phyloP scores from a whole-genome alignment of 2,113 vertebrate genomes.

The Ptilorrhoa leucosticta region DNA sequence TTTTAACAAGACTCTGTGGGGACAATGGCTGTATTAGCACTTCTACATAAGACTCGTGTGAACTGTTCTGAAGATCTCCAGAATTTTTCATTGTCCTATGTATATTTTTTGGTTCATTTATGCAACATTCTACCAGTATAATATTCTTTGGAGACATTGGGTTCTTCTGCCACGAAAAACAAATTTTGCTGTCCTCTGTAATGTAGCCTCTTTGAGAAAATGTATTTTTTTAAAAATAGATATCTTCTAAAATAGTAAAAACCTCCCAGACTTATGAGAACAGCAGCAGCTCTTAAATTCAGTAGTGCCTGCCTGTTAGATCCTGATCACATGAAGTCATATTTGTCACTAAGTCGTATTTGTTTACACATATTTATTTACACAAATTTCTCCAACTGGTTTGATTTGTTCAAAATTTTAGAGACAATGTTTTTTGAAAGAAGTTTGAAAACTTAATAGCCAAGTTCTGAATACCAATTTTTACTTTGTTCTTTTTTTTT shows the following conservation, averaged over 20 bases:
- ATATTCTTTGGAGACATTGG: neutral
- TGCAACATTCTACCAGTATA: neutral
- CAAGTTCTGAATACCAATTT: neutral
- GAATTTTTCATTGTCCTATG: neutral
- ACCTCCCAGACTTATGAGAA: rapidly evolving
- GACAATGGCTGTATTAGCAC: neutral
- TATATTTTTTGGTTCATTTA: neutral
- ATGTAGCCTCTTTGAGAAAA: neutral
- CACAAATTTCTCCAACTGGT: neutral
- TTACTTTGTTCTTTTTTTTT: neutral
- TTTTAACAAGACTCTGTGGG: neutral
- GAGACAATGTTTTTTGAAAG: neutral
- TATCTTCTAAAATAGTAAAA: neutral
- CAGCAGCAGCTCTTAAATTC: neutral
- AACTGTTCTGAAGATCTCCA: neutral
- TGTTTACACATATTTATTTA: neutral
- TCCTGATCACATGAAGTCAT: neutral
- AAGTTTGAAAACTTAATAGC: neutral
- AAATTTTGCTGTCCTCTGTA: neutral
- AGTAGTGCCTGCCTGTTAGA: neutral
- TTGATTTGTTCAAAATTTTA: neutral
- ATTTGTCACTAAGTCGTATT: neutral
- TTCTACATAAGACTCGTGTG: neutral
- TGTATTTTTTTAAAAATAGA: neutral
- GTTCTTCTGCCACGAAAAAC: neutral